These are phyloP conservation scores for Andrena flavipes DNA, from an alignment of 2,888 invertebrate species.

Conservation along the genomic window DNA sequence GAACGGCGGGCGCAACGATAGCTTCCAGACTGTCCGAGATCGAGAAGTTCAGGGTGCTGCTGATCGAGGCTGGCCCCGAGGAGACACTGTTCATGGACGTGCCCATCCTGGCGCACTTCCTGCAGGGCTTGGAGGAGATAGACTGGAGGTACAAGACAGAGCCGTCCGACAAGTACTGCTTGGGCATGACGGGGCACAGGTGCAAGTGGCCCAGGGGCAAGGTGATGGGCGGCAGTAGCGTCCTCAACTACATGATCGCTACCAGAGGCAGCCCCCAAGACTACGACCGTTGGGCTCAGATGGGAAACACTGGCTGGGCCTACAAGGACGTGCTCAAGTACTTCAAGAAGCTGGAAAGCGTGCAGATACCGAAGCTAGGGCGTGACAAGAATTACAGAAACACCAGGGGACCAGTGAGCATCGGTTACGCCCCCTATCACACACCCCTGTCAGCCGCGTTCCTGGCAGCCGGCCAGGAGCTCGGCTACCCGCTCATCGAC, in stretches of 20 bases:
- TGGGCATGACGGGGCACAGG: slow-evolving; percentile 84
- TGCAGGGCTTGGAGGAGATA: slow-evolving; percentile 88
- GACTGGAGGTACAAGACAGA: slow-evolving; percentile 94
- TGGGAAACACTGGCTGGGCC: slow-evolving; percentile 91
- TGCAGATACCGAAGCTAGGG: slow-evolving; percentile 84
- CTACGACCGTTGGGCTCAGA: slow-evolving; percentile 91
- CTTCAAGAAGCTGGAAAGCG: slow-evolving; percentile 92
- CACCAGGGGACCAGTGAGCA: slow-evolving; percentile 86
- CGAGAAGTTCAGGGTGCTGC: slow-evolving; percentile 88
- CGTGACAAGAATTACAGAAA: slow-evolving; percentile 86
- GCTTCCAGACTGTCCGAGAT: slow-evolving; percentile 91
- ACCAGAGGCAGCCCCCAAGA: slow-evolving; percentile 90
- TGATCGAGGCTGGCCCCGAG: slow-evolving; percentile 90
- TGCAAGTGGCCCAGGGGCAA: slow-evolving; percentile 87
- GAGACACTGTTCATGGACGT: slow-evolving; percentile 92
- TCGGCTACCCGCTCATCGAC: slow-evolving; percentile 87
- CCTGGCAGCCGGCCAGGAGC: slow-evolving; percentile 87
- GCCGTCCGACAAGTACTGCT: slow-evolving; percentile 90
- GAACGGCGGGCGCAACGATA: slow-evolving; percentile 92
- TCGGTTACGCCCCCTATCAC: slow-evolving; percentile 86
- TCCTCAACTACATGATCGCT: slow-evolving; percentile 93
- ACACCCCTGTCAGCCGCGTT: slow-evolving; percentile 88
- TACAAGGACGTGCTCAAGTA: slow-evolving; percentile 90
- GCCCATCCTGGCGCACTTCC: slow-evolving; percentile 90
- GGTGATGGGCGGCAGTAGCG: slow-evolving; percentile 93